These are phyloP conservation scores for Sigmodon hispidus DNA, from an alignment of 2,113 vertebrate species.

Conservation along the genomic window DNA sequence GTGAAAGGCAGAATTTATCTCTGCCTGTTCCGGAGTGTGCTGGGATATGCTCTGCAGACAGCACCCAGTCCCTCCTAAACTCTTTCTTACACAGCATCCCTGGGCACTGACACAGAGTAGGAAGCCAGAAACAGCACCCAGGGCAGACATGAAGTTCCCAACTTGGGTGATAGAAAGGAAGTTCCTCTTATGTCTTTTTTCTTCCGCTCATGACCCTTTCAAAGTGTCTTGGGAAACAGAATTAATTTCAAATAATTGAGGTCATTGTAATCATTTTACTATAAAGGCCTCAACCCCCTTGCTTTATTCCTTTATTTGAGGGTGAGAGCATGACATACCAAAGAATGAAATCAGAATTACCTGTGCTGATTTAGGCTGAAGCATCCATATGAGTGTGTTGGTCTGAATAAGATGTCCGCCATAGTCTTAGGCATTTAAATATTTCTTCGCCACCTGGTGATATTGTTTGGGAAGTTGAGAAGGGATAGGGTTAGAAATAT, in stretches of 20 bases:
- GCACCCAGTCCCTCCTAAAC: too few relatives aligned
- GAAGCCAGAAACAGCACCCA: background rate
- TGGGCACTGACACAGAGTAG: background rate
- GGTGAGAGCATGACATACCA: accelerated
- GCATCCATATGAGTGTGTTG: background rate
- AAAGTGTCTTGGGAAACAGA: background rate
- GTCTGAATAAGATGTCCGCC: background rate
- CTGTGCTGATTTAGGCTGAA: background rate
- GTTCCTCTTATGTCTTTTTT: background rate
- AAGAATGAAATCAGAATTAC: too few relatives aligned
- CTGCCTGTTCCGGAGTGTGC: too few relatives aligned
- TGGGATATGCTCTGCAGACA: too few relatives aligned
- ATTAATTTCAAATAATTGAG: background rate
- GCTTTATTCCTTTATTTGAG: background rate
- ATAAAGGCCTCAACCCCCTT: background rate
- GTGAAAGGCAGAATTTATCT: too few relatives aligned
- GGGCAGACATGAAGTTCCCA: background rate
- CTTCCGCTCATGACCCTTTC: background rate
- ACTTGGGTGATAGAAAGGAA: background rate
- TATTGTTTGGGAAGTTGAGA: background rate
- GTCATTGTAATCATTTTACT: background rate
- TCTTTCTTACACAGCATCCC: background rate
- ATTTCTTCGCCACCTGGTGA: background rate
- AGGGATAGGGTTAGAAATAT: too few relatives aligned
- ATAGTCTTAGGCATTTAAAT: background rate